Evolutionary conservation across 2,113 vertebrate genomes (phyloP).

Genomic region (Rostratula benghalensis): DNA sequence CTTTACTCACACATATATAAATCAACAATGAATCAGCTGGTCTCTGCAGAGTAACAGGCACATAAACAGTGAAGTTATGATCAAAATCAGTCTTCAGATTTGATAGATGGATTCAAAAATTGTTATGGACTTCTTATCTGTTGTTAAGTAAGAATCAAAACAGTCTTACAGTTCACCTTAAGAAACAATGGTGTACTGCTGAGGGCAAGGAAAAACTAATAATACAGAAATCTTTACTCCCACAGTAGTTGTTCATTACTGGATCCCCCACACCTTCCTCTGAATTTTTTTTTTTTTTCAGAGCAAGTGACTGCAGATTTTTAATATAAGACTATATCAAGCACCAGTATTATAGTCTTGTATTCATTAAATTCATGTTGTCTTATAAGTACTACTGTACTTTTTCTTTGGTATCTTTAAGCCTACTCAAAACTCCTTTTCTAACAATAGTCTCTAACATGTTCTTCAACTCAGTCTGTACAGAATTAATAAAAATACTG

Average conservation of each 20-base stretch:
- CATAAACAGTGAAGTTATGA: background rate
- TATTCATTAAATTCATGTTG: background rate
- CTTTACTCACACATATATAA: background rate
- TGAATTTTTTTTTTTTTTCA: background rate
- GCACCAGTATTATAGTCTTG: background rate
- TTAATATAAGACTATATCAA: background rate
- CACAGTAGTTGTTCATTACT: background rate
- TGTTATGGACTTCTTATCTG: background rate
- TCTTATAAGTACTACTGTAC: background rate
- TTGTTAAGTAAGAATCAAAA: background rate
- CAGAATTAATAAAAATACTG: no score
- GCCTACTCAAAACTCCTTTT: no score
- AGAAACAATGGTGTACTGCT: background rate
- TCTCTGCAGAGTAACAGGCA: background rate
- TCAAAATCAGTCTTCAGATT: background rate
- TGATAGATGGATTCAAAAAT: background rate
- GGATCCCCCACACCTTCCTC: background rate
- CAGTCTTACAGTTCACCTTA: background rate
- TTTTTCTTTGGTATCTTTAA: no score
- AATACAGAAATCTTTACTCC: background rate
- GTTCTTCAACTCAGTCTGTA: no score
- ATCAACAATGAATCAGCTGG: background rate
- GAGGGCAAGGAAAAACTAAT: background rate
- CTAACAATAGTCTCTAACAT: no score
- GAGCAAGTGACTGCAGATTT: background rate